These are phyloP conservation scores for Falco columbarius DNA, from an alignment of 2,797 vertebrate genomes.

Conservation along the genomic window DNA sequence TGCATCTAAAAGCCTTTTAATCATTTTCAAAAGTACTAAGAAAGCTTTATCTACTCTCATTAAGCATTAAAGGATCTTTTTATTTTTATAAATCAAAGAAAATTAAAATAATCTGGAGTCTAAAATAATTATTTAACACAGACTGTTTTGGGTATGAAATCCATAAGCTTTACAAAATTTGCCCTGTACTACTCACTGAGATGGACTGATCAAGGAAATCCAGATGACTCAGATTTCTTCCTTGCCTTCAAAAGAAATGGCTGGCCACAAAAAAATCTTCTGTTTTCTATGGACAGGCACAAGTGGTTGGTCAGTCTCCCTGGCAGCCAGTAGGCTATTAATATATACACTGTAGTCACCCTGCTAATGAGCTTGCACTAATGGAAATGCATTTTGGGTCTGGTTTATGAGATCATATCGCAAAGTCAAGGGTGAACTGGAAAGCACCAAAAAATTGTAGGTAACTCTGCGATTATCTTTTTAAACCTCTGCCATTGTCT, in stretches of 20 bases:
- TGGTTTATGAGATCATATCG: background rate
- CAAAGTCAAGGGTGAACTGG: background rate
- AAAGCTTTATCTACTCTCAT: background rate
- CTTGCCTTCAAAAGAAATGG: background rate
- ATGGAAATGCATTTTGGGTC: background rate
- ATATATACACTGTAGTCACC: background rate
- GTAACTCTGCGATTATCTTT: background rate
- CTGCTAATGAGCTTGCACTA: background rate
- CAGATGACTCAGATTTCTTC: constrained; percentile 13
- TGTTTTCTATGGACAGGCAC: background rate
- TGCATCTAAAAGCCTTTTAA: background rate
- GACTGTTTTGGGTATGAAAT: background rate
- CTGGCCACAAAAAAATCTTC: background rate
- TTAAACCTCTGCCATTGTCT: background rate
- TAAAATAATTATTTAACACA: background rate
- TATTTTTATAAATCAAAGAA: background rate
- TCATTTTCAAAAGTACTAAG: background rate
- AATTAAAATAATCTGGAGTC: background rate
- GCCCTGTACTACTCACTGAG: constrained; percentile 22
- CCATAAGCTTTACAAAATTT: background rate
- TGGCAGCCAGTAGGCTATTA: background rate
- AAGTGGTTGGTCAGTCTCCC: background rate
- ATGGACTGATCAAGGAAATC: background rate
- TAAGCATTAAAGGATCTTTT: background rate
- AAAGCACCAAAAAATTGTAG: constrained; percentile 39